A percentile compares a stretch with the other conserved stretches of the same genome.
These are phyloP conservation scores for Coccyzus lansbergi DNA, from an alignment of 2,797 vertebrate species.

Conservation along the genomic window DNA sequence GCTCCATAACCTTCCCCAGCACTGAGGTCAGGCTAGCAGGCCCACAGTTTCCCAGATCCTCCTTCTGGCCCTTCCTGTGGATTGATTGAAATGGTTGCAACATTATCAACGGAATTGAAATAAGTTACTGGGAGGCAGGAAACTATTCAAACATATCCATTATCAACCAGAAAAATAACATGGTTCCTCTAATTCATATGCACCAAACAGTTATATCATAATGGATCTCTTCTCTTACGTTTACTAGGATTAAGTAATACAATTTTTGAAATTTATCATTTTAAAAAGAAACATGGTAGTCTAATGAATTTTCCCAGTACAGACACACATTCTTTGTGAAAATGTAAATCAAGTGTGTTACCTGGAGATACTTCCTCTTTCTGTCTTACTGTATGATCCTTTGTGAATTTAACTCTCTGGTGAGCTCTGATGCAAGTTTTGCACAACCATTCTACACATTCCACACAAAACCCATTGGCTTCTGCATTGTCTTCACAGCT, in stretches of 20 bases:
- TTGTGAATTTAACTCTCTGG: conserved; percentile 97
- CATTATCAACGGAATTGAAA: background rate
- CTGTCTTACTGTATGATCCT: conserved; percentile 95
- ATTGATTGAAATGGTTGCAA: background rate
- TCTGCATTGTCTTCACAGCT: conserved; percentile 98
- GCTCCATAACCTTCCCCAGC: too few species aligned
- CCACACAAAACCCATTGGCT: conserved; percentile 95
- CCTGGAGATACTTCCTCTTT: conserved; percentile 98
- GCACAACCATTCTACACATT: conserved; percentile 97
- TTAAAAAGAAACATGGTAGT: background rate
- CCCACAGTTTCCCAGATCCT: too few species aligned
- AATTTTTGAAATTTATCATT: background rate
- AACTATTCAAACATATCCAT: background rate
- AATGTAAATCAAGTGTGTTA: conserved; percentile 53
- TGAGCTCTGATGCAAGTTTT: conserved; percentile 96
- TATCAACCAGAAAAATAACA: background rate
- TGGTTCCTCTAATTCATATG: background rate
- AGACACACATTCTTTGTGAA: background rate
- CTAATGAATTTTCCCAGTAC: background rate
- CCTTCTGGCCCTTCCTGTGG: too few species aligned
- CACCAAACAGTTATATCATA: background rate
- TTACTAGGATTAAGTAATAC: background rate
- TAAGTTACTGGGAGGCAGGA: background rate
- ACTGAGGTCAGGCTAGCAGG: too few species aligned
- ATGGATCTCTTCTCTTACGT: background rate